These are phyloP conservation scores for Protosalanx chinensis DNA, from an alignment of 2,797 vertebrate genomes.

Conservation along the genomic window DNA sequence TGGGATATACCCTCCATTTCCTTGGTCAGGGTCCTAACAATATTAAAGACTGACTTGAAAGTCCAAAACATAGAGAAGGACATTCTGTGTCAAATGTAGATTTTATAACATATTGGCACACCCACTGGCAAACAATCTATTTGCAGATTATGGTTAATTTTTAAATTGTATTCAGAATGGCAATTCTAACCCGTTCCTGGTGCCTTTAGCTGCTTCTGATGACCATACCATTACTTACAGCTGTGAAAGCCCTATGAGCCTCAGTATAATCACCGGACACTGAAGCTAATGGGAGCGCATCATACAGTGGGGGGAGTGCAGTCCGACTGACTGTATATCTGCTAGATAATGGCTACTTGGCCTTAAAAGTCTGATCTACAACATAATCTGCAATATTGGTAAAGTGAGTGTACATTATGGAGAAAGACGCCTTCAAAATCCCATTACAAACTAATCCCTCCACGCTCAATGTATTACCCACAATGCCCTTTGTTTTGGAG, in stretches of 20 bases:
- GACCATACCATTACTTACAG: slow-evolving; percentile 72
- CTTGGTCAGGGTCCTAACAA: slow-evolving; percentile 39
- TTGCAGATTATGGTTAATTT: slow-evolving; percentile 53
- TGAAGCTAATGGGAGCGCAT: slow-evolving; percentile 76
- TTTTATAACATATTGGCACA: slow-evolving; percentile 40
- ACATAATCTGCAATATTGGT: slow-evolving; percentile 82
- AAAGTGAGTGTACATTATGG: slow-evolving; percentile 81
- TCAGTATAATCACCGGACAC: slow-evolving; percentile 73
- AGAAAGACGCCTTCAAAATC: slow-evolving; percentile 78
- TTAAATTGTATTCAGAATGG: slow-evolving; percentile 50
- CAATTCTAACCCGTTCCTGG: slow-evolving; percentile 51
- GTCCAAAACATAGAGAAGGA: slow-evolving; percentile 21
- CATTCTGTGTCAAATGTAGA: slow-evolving; percentile 34
- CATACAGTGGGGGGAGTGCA: slow-evolving; percentile 65
- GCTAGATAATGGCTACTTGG: slow-evolving; percentile 78
- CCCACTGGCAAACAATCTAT: slow-evolving; percentile 44
- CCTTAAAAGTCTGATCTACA: slow-evolving; percentile 81
- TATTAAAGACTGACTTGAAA: slow-evolving; percentile 46
- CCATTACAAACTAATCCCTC: slow-evolving; percentile 82
- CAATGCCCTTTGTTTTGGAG: slow-evolving; percentile 63
- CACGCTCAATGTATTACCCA: slow-evolving; percentile 78
- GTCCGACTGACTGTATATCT: slow-evolving; percentile 76
- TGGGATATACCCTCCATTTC: too few relatives aligned
- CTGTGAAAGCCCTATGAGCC: slow-evolving; percentile 65
- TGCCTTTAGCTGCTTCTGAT: slow-evolving; percentile 53